Percentiles rank a stretch among this genome's conserved stretches.
Conservation (phyloP, 2,113 vertebrate genomes). For the Rhinopomastus cyanomelas region DNA sequence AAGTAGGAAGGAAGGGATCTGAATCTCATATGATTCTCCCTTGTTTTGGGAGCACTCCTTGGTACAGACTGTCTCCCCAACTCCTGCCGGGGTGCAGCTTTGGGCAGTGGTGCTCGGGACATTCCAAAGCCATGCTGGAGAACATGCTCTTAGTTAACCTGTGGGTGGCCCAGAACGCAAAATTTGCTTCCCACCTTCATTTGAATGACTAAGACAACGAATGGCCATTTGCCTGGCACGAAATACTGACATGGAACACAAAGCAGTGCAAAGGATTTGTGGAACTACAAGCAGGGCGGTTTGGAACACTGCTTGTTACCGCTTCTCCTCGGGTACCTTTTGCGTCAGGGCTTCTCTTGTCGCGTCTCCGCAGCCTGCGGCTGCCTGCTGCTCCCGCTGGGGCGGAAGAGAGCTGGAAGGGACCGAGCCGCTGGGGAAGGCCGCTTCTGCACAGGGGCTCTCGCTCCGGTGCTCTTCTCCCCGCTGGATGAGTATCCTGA, state of each 20-base stretch:
- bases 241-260: accelerated
- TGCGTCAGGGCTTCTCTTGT: background rate
- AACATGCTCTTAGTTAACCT: accelerated
- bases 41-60: background rate
- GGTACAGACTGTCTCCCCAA: accelerated
- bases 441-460: accelerated
- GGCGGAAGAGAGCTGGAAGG: background rate
- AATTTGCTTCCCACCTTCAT: accelerated
- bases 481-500: background rate
- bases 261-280: accelerated
- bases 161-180: background rate
- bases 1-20: background rate
- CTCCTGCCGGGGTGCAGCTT: background rate
- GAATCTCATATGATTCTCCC: background rate
- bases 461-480: background rate
- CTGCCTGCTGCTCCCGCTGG: background rate
- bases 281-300: background rate
- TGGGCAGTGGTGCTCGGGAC: accelerated
- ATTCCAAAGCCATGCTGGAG: background rate
- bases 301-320: accelerated
- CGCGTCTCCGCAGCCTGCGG: accelerated
- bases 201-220: background rate
- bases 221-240: accelerated
- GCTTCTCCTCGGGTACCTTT: constrained; percentile 4
- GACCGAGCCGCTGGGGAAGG: accelerated